phyloP scores from a whole-genome alignment of 2,113 vertebrate species.

The Lagenorhynchus albirostris region DNA sequence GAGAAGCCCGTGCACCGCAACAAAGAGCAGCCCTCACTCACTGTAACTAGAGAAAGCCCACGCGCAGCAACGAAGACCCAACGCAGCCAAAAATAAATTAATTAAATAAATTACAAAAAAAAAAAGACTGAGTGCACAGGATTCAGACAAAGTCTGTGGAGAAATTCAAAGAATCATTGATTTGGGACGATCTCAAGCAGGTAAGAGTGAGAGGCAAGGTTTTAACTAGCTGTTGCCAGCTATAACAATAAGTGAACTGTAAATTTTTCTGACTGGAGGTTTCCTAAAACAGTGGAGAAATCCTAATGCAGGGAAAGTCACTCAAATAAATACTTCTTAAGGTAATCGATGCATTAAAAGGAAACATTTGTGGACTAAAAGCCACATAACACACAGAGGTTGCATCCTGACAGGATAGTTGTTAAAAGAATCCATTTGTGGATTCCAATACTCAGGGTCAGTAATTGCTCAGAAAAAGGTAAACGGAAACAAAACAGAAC shows the following conservation, averaged over 20 bases:
- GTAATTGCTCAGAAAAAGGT: slow-evolving; percentile 67
- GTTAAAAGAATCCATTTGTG: slow-evolving; percentile 56
- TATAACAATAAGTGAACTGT: slow-evolving; percentile 41
- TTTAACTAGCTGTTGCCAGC: slow-evolving; percentile 50
- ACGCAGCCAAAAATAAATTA: too few species aligned
- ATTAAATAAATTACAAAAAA: too few species aligned
- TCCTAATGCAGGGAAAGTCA: background rate
- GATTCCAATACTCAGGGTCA: slow-evolving; percentile 58
- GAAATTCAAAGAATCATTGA: background rate
- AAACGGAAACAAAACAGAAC: slow-evolving; percentile 74
- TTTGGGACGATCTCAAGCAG: background rate
- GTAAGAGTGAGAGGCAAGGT: background rate
- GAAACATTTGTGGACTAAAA: slow-evolving; percentile 57
- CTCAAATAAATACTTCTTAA: slow-evolving; percentile 47
- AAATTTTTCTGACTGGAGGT: slow-evolving; percentile 39
- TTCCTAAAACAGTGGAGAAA: slow-evolving; percentile 47
- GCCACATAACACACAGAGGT: slow-evolving; percentile 3
- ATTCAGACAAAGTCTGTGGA: slow-evolving; percentile 40
- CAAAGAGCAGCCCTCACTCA: too few species aligned
- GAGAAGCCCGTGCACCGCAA: too few species aligned
- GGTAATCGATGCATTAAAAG: slow-evolving; percentile 53
- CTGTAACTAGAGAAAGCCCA: too few species aligned
- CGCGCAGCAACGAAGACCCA: too few species aligned
- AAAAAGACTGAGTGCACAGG: background rate
- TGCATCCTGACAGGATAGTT: slow-evolving; percentile 57